These are phyloP conservation scores for Leptinotarsa rubiginosa DNA, from an alignment of 2,888 invertebrate genomes.

Conservation along the genomic window DNA sequence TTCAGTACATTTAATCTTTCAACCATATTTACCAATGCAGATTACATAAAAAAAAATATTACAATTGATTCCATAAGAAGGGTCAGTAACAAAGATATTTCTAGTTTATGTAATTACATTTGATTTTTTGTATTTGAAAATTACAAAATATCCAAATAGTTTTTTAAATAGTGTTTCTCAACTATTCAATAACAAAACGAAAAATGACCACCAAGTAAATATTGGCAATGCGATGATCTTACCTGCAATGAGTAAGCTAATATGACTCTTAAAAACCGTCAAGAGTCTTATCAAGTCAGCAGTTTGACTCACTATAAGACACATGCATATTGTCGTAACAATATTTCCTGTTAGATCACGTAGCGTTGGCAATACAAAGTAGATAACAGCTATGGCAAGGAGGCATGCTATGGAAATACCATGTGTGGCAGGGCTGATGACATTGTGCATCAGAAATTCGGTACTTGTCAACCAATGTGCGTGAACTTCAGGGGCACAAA, in stretches of 20 bases:
- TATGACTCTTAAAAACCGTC: slow-evolving; percentile 83
- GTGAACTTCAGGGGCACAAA: slow-evolving; percentile 78
- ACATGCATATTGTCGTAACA: slow-evolving; percentile 83
- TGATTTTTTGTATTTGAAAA: no score
- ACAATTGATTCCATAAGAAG: no score
- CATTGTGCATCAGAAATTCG: slow-evolving; percentile 79
- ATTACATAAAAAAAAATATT: no score
- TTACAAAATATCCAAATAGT: no score
- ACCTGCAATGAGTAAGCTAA: slow-evolving; percentile 86
- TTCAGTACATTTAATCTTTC: neutral
- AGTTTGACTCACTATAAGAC: slow-evolving; percentile 81
- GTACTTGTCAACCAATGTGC: slow-evolving; percentile 78
- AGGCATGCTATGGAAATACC: slow-evolving; percentile 78
- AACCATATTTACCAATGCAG: no score
- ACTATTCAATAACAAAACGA: no score
- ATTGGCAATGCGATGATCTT: slow-evolving; percentile 45
- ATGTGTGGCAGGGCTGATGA: slow-evolving; percentile 83
- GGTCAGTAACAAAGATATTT: no score
- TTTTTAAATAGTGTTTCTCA: no score
- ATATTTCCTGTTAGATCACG: slow-evolving; percentile 87
- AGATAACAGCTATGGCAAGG: slow-evolving; percentile 80
- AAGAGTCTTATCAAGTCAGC: slow-evolving; percentile 84
- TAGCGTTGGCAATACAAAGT: slow-evolving; percentile 85
- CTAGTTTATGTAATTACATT: no score
- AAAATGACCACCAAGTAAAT: neutral